phyloP scores from a whole-genome alignment of 1,140 invertebrate species.

The Littorina saxatilis region DNA sequence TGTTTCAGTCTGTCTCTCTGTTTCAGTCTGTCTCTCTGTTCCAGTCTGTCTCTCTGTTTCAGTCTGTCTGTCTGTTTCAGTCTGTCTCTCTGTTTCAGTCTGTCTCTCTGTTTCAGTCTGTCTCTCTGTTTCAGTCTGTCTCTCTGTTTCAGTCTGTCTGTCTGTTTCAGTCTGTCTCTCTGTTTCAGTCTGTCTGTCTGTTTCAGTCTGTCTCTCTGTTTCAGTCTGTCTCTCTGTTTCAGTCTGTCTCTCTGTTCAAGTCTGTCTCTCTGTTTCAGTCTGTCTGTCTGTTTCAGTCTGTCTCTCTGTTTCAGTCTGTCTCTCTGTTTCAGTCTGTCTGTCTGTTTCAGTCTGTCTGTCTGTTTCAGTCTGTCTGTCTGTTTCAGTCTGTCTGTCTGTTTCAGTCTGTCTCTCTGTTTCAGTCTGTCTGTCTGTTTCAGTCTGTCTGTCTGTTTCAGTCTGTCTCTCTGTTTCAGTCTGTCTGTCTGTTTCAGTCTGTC shows the following conservation, averaged over 20 bases:
- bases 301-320: neutral
- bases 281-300: neutral
- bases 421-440: no score
- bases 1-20: no score
- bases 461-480: neutral
- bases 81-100: no score
- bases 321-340: no score
- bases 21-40: no score
- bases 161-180: neutral
- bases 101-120: neutral
- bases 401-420: no score
- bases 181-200: neutral
- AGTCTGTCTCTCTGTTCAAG: neutral
- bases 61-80: no score
- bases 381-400: no score
- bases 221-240: neutral
- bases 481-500: neutral
- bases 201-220: neutral
- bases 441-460: neutral
- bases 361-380: no score
- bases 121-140: neutral
- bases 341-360: no score
- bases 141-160: neutral
- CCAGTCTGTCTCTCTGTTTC: no score
- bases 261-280: neutral